Conservation (phyloP, 1,140 invertebrate genomes). For the Cydia strobilella region DNA sequence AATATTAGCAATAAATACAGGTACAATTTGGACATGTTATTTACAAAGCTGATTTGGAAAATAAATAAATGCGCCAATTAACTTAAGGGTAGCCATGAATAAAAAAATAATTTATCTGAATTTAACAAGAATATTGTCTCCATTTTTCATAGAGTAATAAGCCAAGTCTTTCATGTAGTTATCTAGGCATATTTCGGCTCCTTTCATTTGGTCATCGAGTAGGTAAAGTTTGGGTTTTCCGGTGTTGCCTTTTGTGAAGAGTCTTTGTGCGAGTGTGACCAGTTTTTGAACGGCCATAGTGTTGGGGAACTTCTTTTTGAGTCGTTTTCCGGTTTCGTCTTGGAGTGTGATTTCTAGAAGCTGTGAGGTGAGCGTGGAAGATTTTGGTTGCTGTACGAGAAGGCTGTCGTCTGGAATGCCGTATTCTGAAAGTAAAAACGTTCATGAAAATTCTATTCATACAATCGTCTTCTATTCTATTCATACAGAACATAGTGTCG, state of each 20-base stretch:
- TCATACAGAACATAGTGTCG: too few relatives aligned
- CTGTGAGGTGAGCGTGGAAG: slow-evolving; percentile 84
- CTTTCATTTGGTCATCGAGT: slow-evolving; percentile 80
- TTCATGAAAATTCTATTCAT: too few relatives aligned
- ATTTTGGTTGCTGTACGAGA: slow-evolving; percentile 81
- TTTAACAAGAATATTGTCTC: slow-evolving; percentile 87
- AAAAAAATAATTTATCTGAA: slow-evolving; percentile 80
- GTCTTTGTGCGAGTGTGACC: slow-evolving; percentile 85
- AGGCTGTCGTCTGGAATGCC: slow-evolving; percentile 89
- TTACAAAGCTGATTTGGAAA: slow-evolving; percentile 63
- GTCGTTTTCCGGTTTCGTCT: slow-evolving; percentile 80
- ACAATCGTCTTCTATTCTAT: too few relatives aligned
- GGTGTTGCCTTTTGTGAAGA: slow-evolving; percentile 80
- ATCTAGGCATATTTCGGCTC: slow-evolving; percentile 86
- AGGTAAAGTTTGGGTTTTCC: slow-evolving; percentile 76
- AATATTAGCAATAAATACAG: slow-evolving; percentile 68
- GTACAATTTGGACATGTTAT: slow-evolving; percentile 61
- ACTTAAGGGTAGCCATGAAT: slow-evolving; percentile 47
- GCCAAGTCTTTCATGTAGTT: slow-evolving; percentile 90
- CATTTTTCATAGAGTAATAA: slow-evolving; percentile 92
- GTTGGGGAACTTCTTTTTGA: slow-evolving; percentile 86
- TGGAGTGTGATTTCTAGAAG: slow-evolving; percentile 84
- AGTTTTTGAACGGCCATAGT: slow-evolving; percentile 92
- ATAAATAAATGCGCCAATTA: slow-evolving; percentile 57
- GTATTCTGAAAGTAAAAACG: slow-evolving; percentile 83